Conservation (phyloP, 2,797 vertebrate genomes). For the Furcifer pardalis region DNA sequence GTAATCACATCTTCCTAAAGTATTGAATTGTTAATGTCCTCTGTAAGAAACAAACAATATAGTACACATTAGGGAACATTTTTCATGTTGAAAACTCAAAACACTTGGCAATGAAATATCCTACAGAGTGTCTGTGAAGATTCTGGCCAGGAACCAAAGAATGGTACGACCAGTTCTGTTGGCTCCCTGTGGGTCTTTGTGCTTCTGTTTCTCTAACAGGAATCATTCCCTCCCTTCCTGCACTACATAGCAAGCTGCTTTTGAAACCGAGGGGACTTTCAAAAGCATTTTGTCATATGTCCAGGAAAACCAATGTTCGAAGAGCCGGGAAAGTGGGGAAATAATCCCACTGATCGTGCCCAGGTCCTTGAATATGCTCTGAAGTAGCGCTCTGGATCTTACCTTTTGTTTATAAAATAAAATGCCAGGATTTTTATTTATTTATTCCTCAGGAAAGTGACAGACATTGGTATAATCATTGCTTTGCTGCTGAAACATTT, state of each 20-base stretch:
- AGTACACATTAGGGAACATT: constrained; percentile 67
- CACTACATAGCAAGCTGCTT: background rate
- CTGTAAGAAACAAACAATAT: constrained; percentile 63
- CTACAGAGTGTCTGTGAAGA: constrained; percentile 58
- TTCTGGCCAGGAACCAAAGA: constrained; percentile 35
- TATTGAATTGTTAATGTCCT: constrained; percentile 64
- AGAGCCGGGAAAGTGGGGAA: background rate
- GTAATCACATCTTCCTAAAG: constrained; percentile 64
- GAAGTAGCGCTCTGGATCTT: background rate
- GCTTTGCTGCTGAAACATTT: constrained; percentile 36
- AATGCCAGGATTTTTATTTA: constrained; percentile 61
- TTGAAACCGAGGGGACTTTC: constrained; percentile 16
- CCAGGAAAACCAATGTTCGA: background rate
- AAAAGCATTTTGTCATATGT: constrained; percentile 3
- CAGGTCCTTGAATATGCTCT: background rate
- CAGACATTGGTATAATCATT: constrained; percentile 64
- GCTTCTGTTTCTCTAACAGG: background rate
- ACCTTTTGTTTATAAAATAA: constrained; percentile 53
- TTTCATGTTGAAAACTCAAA: constrained; percentile 65
- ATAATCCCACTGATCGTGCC: background rate
- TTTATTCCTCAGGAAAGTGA: constrained; percentile 47
- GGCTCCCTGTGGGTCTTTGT: background rate
- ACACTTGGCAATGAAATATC: constrained; percentile 61
- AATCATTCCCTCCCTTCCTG: background rate
- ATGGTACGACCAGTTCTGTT: background rate